A percentile compares a stretch with the other conserved stretches of the same genome.
Conservation (phyloP, 2,113 vertebrate genomes). For the Porphyrio hochstetteri region DNA sequence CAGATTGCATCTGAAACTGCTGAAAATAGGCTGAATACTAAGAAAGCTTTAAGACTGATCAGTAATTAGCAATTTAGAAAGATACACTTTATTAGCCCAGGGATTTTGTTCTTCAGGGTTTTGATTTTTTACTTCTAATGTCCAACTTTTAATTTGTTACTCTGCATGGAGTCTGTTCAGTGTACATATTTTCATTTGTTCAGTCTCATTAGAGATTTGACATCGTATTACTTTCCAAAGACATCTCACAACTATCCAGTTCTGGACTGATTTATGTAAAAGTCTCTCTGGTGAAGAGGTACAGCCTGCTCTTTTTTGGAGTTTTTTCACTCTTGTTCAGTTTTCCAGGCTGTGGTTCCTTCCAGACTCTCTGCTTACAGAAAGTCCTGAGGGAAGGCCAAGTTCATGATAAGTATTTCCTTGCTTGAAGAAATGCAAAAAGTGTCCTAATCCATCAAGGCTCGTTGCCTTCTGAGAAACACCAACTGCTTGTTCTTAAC, state of each 20-base stretch:
- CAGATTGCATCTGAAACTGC: not conserved
- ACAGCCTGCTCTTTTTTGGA: not conserved
- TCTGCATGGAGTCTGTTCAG: not conserved
- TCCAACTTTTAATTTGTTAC: not conserved
- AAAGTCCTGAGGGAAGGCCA: conserved; percentile 24
- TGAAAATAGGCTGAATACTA: not conserved
- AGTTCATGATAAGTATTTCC: conserved; percentile 20
- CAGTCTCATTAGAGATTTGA: not conserved
- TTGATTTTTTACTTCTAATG: not conserved
- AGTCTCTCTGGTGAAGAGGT: not conserved
- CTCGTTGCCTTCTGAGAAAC: conserved; percentile 28
- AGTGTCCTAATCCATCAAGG: not conserved
- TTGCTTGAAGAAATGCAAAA: conserved; percentile 7
- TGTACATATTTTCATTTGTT: not conserved
- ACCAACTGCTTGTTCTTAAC: conserved; percentile 6
- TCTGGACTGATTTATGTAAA: not conserved
- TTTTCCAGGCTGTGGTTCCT: conserved; percentile 19
- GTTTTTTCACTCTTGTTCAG: not conserved
- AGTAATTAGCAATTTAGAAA: not conserved
- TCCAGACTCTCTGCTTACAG: conserved; percentile 6
- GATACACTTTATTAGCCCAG: not conserved
- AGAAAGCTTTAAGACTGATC: not conserved
- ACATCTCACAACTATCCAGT: not conserved
- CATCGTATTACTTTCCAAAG: not conserved
- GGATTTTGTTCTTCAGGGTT: not conserved